A percentile compares a stretch with the other conserved stretches of the same genome.
Conservation (phyloP, 2,113 vertebrate species). For the Atherinomorus stipes region DNA sequence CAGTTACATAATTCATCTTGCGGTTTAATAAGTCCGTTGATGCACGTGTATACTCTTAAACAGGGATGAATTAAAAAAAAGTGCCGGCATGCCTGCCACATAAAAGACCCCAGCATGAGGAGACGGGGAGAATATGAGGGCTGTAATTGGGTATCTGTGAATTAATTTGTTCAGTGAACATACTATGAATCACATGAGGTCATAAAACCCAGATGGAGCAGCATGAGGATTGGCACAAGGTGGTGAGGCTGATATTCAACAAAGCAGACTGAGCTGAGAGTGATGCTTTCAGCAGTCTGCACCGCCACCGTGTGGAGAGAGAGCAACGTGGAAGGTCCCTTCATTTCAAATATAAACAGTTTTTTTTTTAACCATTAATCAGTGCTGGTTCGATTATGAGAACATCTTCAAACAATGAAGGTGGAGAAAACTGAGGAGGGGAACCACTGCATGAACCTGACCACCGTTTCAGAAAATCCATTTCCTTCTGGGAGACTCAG, state of each 20-base stretch:
- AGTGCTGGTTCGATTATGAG: background rate
- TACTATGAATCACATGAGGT: slow-evolving; percentile 58
- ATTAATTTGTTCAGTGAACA: slow-evolving; percentile 63
- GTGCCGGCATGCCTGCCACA: too few relatives aligned
- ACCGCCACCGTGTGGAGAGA: slow-evolving; percentile 63
- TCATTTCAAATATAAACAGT: slow-evolving; percentile 1
- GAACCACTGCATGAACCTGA: background rate
- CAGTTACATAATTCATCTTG: slow-evolving; percentile 13
- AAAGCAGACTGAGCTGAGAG: background rate
- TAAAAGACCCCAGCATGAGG: slow-evolving; percentile 37
- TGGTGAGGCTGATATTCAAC: slow-evolving; percentile 22
- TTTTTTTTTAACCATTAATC: slow-evolving; percentile 23
- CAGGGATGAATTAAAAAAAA: slow-evolving; percentile 46
- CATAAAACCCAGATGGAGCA: slow-evolving; percentile 58
- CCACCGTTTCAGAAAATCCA: slow-evolving; percentile 16
- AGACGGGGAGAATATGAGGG: slow-evolving; percentile 34
- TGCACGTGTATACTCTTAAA: slow-evolving; percentile 39
- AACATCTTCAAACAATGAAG: background rate
- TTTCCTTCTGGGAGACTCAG: slow-evolving; percentile 40
- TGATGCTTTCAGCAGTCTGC: slow-evolving; percentile 21
- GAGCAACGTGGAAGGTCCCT: too few relatives aligned
- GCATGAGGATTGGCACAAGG: slow-evolving; percentile 26
- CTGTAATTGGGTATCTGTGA: slow-evolving; percentile 51
- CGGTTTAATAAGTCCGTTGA: slow-evolving; percentile 37
- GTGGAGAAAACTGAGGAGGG: background rate